Evolutionary conservation across 1,140 invertebrate species (phyloP).

Genomic region (Drosophila kikkawai): DNA sequence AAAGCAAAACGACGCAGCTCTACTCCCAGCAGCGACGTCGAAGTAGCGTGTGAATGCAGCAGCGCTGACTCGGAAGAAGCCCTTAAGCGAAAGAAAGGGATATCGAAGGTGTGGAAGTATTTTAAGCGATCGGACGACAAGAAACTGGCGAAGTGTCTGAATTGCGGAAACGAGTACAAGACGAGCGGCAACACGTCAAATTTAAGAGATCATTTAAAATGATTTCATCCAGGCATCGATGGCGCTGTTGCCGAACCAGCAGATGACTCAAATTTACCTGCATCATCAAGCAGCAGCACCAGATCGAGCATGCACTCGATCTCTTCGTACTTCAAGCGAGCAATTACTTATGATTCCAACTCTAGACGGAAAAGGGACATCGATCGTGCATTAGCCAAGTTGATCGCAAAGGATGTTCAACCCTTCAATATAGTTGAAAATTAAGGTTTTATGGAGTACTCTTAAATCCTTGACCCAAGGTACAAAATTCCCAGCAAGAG

Average conservation of each 20-base stretch:
- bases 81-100: too few relatives aligned
- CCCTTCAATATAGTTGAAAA: background rate
- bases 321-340: conserved; percentile 29
- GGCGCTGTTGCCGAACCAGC: too few relatives aligned
- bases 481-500: conserved; percentile 36
- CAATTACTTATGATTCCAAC: conserved; percentile 32
- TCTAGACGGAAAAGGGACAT: conserved; percentile 24
- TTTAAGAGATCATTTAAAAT: conserved; percentile 1
- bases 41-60: too few relatives aligned
- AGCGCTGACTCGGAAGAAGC: too few relatives aligned
- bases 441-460: conserved; percentile 13
- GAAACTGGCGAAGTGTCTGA: too few relatives aligned
- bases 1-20: too few relatives aligned
- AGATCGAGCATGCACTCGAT: conserved; percentile 37
- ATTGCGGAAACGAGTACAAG: too few relatives aligned
- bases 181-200: background rate
- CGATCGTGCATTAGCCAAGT: conserved; percentile 22
- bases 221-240: background rate
- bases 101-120: too few relatives aligned
- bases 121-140: too few relatives aligned
- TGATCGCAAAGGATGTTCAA: conserved; percentile 30
- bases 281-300: conserved; percentile 7
- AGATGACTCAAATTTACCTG: conserved; percentile 15
- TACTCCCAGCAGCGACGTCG: too few relatives aligned
- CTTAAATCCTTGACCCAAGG: conserved; percentile 19